Conservation (phyloP, 2,797 vertebrate genomes). For the Peromyscus eremicus region DNA sequence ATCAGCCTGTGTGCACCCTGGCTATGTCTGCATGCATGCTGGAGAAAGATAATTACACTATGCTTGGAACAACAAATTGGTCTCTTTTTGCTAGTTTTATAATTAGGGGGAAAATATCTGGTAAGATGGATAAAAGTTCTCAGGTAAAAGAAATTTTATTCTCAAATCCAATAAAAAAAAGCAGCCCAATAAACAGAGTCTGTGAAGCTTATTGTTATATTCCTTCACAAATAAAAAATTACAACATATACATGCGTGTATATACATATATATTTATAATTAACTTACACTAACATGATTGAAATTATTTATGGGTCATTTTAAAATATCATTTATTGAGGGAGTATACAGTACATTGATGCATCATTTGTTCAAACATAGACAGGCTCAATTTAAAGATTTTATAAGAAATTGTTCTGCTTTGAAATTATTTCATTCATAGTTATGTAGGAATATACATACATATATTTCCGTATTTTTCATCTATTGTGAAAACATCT, state of each 20-base stretch:
- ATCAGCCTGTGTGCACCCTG: constrained; percentile 76
- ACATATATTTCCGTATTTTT: neutral
- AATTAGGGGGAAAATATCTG: constrained; percentile 58
- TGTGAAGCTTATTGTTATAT: neutral
- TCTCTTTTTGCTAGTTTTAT: constrained; percentile 61
- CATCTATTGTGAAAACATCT: neutral
- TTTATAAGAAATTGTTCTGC: neutral
- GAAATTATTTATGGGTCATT: constrained; percentile 4
- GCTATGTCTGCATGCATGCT: constrained; percentile 64
- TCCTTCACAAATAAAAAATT: neutral
- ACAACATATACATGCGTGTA: neutral
- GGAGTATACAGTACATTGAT: neutral
- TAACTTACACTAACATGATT: neutral
- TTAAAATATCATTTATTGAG: neutral
- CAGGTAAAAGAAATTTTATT: constrained; percentile 8
- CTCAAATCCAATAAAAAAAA: neutral
- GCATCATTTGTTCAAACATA: constrained; percentile 41
- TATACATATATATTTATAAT: constrained; percentile 13
- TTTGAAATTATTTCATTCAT: neutral
- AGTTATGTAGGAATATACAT: neutral
- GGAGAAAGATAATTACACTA: constrained; percentile 77
- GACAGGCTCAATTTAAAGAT: neutral
- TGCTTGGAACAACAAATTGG: constrained; percentile 77
- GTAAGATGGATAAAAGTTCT: constrained; percentile 67
- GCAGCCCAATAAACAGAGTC: neutral